Base-by-base conservation (phyloP, 2,113 vertebrate genomes). In the Laterallus jamaicensis region DNA sequence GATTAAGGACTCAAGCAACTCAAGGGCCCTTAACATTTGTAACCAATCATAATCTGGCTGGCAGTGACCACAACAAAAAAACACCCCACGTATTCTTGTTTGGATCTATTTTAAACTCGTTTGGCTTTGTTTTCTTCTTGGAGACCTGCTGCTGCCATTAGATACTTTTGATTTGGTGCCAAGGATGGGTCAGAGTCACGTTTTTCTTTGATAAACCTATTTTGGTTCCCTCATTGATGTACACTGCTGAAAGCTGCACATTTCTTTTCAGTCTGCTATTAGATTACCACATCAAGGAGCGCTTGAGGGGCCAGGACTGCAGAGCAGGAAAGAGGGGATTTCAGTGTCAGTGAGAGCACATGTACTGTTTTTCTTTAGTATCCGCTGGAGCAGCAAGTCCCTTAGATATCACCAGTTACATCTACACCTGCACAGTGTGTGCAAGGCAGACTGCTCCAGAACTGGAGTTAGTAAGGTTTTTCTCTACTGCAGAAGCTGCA, bases 151-250 rank as follows among this genome's bases (percentile, higher is more conserved):
- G 67, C 78, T 89, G 81, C 86, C 55, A 59, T 94, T 73, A 87
- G 55, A 92, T 70, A 37, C 42, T 95, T 96, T 96, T 96, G 84
- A 91, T 95, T 96, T 85, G 18, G 3, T 82, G 96, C 84, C 94
- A 95, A 69, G 60, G 95, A 97, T 96, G 94, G 89, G 83, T 86
- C 59, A 75, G 87, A 88, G 81, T 90, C 76, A 32, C 63, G 47
- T 94, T 96, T 96, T 87, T 49, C 62, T 91, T 81, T 92, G 78
- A 90, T 83, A 95, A 95, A 89, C 94, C 84, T 88, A 3, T 35
- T 96, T 86, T 80, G 19, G 42, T 92, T 89, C 29, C 85, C 71
- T 81, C 32, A 40, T 44, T 92, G 71, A 88, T 86, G 70, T 86
- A 25, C 4, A 1, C 40, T 77, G 55, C 77, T 26, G 56, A 94